These are phyloP conservation scores for Atethmia centrago DNA, from an alignment of 2,888 invertebrate species.

Conservation along the genomic window DNA sequence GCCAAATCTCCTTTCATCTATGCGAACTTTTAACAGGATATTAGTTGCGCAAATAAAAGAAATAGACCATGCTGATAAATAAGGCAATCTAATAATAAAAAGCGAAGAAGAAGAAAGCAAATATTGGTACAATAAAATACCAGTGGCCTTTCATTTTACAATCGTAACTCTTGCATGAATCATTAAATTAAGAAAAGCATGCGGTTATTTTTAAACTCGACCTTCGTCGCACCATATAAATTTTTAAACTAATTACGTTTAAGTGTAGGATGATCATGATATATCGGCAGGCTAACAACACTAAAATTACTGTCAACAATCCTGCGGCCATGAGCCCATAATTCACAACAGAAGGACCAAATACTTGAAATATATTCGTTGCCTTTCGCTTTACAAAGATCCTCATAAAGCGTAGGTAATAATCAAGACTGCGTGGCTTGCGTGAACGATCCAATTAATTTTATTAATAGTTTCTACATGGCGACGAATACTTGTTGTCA, in stretches of 20 bases:
- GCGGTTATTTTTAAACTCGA: conserved; percentile 70
- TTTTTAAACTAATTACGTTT: conserved; percentile 72
- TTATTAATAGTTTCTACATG: conserved; percentile 69
- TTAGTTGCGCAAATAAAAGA: neutral
- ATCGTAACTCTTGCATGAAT: conserved; percentile 62
- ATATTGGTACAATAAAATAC: conserved; percentile 29
- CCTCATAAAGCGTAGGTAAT: conserved; percentile 63
- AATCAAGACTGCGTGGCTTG: conserved; percentile 60
- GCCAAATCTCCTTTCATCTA: conserved; percentile 24
- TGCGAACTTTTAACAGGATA: neutral
- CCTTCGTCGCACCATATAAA: conserved; percentile 64
- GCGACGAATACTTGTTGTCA: conserved; percentile 63
- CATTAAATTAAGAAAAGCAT: conserved; percentile 68
- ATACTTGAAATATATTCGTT: conserved; percentile 64
- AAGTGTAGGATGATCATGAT: conserved; percentile 68
- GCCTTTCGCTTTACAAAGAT: conserved; percentile 65
- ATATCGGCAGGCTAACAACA: conserved; percentile 69
- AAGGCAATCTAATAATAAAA: conserved; percentile 3
- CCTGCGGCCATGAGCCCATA: conserved; percentile 65
- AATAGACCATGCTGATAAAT: neutral
- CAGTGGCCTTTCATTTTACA: conserved; percentile 42
- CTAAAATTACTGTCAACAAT: conserved; percentile 74
- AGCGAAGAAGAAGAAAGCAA: no score
- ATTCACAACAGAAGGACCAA: conserved; percentile 65
- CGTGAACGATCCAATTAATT: conserved; percentile 69